Percentiles rank a stretch among this genome's conserved stretches.
These are phyloP conservation scores for Tragelaphus scriptus DNA, from an alignment of 2,113 vertebrate genomes.

Conservation along the genomic window DNA sequence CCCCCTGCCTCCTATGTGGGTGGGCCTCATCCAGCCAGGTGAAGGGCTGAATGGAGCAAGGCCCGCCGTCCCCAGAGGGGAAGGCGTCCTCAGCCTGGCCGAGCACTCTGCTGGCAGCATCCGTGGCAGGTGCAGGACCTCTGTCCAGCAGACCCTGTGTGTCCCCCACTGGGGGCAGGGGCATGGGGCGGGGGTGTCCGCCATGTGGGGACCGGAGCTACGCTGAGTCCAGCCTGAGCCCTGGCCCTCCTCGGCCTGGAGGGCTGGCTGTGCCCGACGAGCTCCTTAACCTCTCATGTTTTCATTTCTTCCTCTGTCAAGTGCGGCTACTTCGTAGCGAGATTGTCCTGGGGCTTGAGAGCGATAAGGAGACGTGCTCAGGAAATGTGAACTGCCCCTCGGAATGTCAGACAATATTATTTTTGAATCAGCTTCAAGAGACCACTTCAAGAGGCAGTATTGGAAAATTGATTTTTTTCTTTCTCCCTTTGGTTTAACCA, in stretches of 20 bases:
- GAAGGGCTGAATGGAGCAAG: not conserved
- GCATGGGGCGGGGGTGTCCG: fast-evolving
- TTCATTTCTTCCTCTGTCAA: not conserved
- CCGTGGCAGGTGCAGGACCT: fast-evolving
- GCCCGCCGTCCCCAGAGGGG: fast-evolving
- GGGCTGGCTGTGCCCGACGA: fast-evolving
- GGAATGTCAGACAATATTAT: not conserved
- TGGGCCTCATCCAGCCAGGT: not conserved
- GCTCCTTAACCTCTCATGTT: fast-evolving
- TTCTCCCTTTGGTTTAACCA: not conserved
- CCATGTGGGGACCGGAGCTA: fast-evolving
- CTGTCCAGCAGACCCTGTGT: fast-evolving
- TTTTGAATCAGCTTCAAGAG: conserved; percentile 11
- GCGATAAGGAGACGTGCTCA: fast-evolving
- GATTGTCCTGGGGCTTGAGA: not conserved
- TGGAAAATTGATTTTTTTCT: not conserved
- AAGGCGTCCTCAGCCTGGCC: not conserved
- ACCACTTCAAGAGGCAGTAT: not conserved
- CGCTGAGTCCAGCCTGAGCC: fast-evolving
- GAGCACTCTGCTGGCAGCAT: fast-evolving
- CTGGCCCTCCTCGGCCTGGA: fast-evolving
- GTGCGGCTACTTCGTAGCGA: fast-evolving
- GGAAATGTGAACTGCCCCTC: not conserved
- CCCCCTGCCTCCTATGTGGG: not conserved
- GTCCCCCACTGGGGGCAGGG: fast-evolving